Base-by-base conservation (phyloP, 2,113 vertebrate genomes). In the Neolamprologus fasciatus region DNA sequence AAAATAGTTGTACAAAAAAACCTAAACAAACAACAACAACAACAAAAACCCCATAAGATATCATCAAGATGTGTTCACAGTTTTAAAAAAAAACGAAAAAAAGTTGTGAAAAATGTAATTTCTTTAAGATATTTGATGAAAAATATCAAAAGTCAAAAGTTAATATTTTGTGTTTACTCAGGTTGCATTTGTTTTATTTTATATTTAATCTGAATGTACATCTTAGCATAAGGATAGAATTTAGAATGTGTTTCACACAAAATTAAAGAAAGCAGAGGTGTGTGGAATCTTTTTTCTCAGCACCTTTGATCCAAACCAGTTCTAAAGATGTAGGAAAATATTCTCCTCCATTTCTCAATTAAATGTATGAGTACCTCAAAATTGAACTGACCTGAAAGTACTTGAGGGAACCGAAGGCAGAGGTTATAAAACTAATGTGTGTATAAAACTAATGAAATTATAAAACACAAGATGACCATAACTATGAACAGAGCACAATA, bases 21-120 rank as follows among this genome's bases (percentile, higher is more conserved):
- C 8, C 28, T 33, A 63, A 61, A 61, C 5, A 61, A 61, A 33
- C 28, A 61, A 61, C 14, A 61, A 58, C 14, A 40, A 61, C 2
- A 63, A 3, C 1, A 37, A 37, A 19, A 13, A 1, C 0, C 0
- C 14, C 19, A 71, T 2, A 71, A 42, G 35, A 71, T 23, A 71
- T n/a, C 12, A 23, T 71, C 8, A 45, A 45, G 40, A 73, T 45
- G 3, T 26, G 1, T 42, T 71, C 13, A 71, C 13, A 73, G 4
- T 73, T 23, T 6, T 3, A 2, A 16, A 3, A 5, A 7, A 3
- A 61, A 3, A 1, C 0, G 0, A 21, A 54, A 58, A 31, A 8
- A 58, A 61, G 14, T 45, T 42, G 37, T 14, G 13, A 1, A 42
- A 73, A 73, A 45, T 73, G 7, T 3, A 28, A 45, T 28, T 28